These are phyloP conservation scores for Agriopis leucophaearia DNA, from an alignment of 2,888 invertebrate genomes.

Conservation along the genomic window DNA sequence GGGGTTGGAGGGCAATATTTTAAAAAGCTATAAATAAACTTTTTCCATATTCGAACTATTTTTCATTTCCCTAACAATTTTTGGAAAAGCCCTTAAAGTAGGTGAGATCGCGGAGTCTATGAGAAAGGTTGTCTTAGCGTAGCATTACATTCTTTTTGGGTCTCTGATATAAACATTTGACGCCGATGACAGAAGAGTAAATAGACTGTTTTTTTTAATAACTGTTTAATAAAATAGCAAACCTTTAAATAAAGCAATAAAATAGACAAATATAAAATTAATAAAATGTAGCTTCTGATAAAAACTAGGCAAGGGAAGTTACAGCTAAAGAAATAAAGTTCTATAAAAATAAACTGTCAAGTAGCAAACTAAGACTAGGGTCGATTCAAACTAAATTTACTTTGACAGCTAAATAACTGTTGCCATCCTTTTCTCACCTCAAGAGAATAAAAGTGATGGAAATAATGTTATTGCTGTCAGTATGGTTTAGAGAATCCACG, in stretches of 20 bases:
- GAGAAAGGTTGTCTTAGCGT: no score
- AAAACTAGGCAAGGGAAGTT: neutral
- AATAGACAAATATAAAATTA: neutral
- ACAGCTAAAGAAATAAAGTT: neutral
- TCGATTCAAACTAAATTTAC: neutral
- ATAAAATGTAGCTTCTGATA: neutral
- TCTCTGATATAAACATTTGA: no score
- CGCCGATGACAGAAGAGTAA: no score
- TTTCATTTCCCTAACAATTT: no score
- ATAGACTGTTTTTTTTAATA: neutral
- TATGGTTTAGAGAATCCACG: neutral
- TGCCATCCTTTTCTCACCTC: neutral
- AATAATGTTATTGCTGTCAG: neutral
- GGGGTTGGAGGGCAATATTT: no score
- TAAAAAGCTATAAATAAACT: no score
- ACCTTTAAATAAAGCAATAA: slow-evolving; percentile 19
- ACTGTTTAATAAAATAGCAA: slow-evolving; percentile 20
- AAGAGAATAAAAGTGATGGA: neutral
- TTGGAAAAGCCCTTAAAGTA: no score
- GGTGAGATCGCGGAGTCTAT: no score
- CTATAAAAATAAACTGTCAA: slow-evolving; percentile 11
- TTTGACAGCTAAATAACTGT: neutral
- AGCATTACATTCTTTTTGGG: no score
- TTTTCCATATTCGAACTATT: no score
- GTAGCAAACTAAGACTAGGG: slow-evolving; percentile 11